These are phyloP conservation scores for Gymnogyps californianus DNA, from an alignment of 2,113 vertebrate species.

Conservation along the genomic window DNA sequence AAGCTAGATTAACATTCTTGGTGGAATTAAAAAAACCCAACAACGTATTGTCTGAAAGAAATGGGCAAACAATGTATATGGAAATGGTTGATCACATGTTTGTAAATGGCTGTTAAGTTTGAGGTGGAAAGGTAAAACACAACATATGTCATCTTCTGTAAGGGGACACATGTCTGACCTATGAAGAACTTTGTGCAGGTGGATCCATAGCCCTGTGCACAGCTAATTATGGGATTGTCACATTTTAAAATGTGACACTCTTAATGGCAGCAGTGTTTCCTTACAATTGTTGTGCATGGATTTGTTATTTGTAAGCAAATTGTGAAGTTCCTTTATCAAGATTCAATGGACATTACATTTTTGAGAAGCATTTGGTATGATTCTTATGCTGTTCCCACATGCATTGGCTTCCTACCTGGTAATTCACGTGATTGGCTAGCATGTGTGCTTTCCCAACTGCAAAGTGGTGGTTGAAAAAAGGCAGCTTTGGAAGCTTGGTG, in stretches of 20 bases:
- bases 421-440: not conserved
- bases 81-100: not conserved
- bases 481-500: not conserved
- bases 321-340: not conserved
- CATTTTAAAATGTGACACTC: not conserved
- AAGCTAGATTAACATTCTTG: slow-evolving; percentile 48
- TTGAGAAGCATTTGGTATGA: not conserved
- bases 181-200: not conserved
- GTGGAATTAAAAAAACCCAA: not conserved
- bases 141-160: not conserved
- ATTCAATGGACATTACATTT: not conserved
- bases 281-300: not conserved
- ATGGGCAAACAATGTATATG: not conserved
- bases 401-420: not conserved
- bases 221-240: not conserved
- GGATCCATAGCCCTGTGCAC: not conserved
- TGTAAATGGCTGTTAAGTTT: not conserved
- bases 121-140: not conserved
- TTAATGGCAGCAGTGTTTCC: not conserved
- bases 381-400: not conserved
- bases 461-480: not conserved
- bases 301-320: not conserved
- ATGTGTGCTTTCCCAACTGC: not conserved
- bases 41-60: not conserved
- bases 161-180: not conserved